Evolutionary conservation across 2,113 vertebrate species (phyloP).

Genomic region (Pelvicachromis taeniatus): DNA sequence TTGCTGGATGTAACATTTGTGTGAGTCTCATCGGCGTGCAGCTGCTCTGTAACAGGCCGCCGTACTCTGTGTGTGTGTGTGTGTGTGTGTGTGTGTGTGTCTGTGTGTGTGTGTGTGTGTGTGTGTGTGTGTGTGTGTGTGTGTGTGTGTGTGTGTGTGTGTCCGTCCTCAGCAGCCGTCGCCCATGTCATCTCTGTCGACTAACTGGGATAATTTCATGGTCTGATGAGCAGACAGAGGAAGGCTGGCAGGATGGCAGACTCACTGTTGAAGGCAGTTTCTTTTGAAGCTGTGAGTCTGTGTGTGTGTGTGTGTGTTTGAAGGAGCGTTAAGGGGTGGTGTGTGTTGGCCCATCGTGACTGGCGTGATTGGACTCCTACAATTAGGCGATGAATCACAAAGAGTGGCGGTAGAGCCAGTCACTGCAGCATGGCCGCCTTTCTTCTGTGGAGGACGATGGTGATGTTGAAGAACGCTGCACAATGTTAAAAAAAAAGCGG

Average conservation of each 20-base stretch:
- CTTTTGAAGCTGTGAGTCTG: background rate
- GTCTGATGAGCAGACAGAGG: conserved; percentile 44
- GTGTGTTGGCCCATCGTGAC: conserved; percentile 5
- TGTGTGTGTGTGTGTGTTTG: background rate
- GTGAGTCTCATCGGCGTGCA: background rate
- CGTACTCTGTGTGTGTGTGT: conserved; percentile 9
- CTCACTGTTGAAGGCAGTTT: background rate
- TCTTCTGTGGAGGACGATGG: background rate
- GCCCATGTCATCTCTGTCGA: background rate
- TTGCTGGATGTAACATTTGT: conserved; percentile 10
- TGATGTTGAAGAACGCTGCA: background rate
- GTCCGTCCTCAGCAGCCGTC: conserved; percentile 22
- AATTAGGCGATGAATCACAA: conserved; percentile 27
- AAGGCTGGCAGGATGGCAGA: background rate
- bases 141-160: conserved; percentile 22
- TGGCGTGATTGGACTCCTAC: conserved; percentile 9
- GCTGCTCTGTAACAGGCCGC: background rate
- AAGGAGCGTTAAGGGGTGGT: background rate
- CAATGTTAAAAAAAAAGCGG: background rate
- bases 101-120: conserved; percentile 16
- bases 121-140: conserved; percentile 17
- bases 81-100: conserved; percentile 10
- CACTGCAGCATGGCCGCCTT: background rate
- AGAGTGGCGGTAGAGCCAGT: background rate
- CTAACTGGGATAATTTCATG: conserved; percentile 50